Evolutionary conservation across 1,140 invertebrate genomes (phyloP).

Genomic region (Xylocopa sonorina): DNA sequence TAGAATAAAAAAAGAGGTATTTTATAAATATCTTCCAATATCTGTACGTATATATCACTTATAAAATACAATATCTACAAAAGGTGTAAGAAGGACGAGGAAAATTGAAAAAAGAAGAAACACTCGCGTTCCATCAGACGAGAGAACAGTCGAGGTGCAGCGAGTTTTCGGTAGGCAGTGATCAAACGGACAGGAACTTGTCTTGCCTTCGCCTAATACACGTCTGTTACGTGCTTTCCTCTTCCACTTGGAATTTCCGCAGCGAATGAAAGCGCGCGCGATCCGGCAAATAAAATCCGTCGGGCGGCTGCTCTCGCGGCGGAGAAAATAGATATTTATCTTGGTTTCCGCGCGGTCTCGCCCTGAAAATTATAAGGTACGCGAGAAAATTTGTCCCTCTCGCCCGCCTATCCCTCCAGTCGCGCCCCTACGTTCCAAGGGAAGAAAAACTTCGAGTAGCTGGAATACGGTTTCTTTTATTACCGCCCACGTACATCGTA

Average conservation of each 20-base stretch:
- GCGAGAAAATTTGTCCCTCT: conserved; percentile 58
- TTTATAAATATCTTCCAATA: too few species aligned
- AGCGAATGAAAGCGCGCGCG: conserved; percentile 37
- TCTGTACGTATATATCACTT: too few species aligned
- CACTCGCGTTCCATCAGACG: background rate
- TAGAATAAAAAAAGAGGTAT: too few species aligned
- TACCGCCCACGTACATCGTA: conserved; percentile 18
- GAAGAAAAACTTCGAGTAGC: conserved; percentile 3
- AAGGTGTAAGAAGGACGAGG: too few species aligned
- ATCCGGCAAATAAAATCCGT: conserved; percentile 34
- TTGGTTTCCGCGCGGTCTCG: conserved; percentile 47
- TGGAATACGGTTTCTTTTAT: conserved; percentile 57
- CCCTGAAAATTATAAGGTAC: conserved; percentile 49
- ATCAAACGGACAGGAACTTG: conserved; percentile 28
- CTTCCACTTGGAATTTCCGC: conserved; percentile 39
- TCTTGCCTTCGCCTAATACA: conserved; percentile 30
- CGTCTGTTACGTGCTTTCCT: background rate
- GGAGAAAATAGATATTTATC: conserved; percentile 52
- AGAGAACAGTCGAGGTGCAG: background rate
- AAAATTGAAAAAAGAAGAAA: background rate
- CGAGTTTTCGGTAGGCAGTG: conserved; percentile 13
- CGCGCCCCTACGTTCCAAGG: conserved; percentile 23
- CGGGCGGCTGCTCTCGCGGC: background rate
- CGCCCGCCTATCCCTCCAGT: too few species aligned
- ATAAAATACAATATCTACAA: too few species aligned